Evolutionary conservation across 2,888 invertebrate species (phyloP).

Genomic region (Arctia plantaginis): DNA sequence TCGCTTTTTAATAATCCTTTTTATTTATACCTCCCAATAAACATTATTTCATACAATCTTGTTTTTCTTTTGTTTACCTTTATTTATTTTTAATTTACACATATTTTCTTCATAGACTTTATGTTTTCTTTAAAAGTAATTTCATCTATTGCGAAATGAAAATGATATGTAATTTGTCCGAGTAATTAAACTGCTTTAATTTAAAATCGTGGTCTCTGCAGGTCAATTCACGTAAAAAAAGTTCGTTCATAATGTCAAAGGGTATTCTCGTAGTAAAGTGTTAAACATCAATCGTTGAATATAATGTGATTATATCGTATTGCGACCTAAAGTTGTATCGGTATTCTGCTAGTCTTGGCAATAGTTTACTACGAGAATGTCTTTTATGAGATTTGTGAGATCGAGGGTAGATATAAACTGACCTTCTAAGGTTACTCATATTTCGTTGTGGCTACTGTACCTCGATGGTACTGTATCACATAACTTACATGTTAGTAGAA

Average conservation of each 20-base stretch:
- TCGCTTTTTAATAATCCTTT: conserved; percentile 69
- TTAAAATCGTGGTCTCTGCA: not conserved
- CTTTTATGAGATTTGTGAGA: not conserved
- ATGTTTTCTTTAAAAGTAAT: not conserved
- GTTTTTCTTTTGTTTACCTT: conserved; percentile 58
- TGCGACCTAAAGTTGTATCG: too few relatives aligned
- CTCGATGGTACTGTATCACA: not conserved
- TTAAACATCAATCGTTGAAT: too few relatives aligned
- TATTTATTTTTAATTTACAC: conserved; percentile 8
- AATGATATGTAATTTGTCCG: too few relatives aligned
- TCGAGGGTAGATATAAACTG: not conserved
- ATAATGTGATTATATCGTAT: too few relatives aligned
- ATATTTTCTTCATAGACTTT: not conserved
- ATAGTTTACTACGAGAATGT: not conserved
- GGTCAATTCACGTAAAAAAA: too few relatives aligned
- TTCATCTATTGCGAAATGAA: not conserved
- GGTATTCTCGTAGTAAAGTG: too few relatives aligned
- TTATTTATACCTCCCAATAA: conserved; percentile 80
- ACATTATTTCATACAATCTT: conserved; percentile 75
- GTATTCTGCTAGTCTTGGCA: not conserved
- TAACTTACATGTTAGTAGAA: not conserved
- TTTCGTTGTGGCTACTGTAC: not conserved
- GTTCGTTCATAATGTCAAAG: too few relatives aligned
- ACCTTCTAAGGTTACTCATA: not conserved
- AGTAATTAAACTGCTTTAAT: not conserved